Conservation (phyloP, 2,888 invertebrate genomes). For the Drosophila incognita region DNA sequence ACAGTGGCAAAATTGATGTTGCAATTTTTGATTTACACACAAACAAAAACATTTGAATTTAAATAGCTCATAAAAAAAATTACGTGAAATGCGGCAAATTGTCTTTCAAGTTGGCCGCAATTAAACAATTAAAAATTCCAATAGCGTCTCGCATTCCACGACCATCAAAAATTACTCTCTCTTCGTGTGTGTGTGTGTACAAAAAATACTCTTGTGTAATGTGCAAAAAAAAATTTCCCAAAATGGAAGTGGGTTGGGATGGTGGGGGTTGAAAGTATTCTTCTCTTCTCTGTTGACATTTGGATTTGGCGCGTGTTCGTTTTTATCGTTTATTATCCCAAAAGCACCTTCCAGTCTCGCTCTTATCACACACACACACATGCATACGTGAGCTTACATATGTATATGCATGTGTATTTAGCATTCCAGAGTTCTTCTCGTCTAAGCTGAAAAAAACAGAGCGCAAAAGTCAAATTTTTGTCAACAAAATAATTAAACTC, state of each 20-base stretch:
- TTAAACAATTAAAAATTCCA: slow-evolving; percentile 77
- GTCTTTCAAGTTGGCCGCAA: slow-evolving; percentile 71
- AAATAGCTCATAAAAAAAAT: slow-evolving; percentile 62
- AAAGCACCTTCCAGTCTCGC: slow-evolving; percentile 52
- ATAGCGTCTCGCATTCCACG: slow-evolving; percentile 58
- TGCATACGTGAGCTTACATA: slow-evolving; percentile 3
- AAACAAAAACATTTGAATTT: neutral
- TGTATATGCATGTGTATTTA: slow-evolving; percentile 1
- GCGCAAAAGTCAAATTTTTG: slow-evolving; percentile 68
- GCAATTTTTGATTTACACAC: slow-evolving; percentile 16
- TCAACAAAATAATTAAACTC: slow-evolving; percentile 76
- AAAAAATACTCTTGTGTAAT: slow-evolving; percentile 61
- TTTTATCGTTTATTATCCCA: slow-evolving; percentile 55
- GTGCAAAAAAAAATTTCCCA: slow-evolving; percentile 51
- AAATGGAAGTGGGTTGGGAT: neutral
- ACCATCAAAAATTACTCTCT: slow-evolving; percentile 65
- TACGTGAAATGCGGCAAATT: slow-evolving; percentile 56
- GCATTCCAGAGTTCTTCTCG: slow-evolving; percentile 62
- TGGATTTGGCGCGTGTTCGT: slow-evolving; percentile 67
- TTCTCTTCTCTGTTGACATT: slow-evolving; percentile 67
- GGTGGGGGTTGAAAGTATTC: neutral
- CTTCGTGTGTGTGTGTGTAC: slow-evolving; percentile 1
- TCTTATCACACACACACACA: slow-evolving; percentile 35
- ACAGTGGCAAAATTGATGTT: slow-evolving; percentile 32
- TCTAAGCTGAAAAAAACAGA: slow-evolving; percentile 44